These are phyloP conservation scores for Aphelenchoides fujianensis DNA, from an alignment of 1,140 invertebrate genomes.

Conservation along the genomic window DNA sequence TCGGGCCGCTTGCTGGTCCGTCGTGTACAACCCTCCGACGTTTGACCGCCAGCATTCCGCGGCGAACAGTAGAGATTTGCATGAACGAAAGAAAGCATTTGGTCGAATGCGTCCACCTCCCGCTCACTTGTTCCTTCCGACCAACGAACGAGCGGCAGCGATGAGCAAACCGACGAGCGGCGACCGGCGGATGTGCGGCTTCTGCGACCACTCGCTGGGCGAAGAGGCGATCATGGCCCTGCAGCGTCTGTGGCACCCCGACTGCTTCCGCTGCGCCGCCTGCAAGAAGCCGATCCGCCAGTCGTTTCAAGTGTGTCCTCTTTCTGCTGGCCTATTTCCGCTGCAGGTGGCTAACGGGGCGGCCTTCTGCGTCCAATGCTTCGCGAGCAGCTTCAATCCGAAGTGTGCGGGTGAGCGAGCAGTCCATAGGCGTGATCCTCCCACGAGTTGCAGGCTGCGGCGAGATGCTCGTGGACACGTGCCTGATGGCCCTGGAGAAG, in stretches of 20 bases:
- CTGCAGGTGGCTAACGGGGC: constrained; percentile 48
- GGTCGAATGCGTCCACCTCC: too few relatives aligned
- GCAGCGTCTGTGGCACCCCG: constrained; percentile 57
- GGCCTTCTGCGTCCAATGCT: constrained; percentile 55
- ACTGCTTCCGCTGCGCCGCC: constrained; percentile 49
- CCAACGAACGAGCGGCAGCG: too few relatives aligned
- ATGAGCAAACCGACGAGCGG: too few relatives aligned
- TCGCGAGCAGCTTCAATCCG: constrained; percentile 54
- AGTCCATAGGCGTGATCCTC: background rate
- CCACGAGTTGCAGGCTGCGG: constrained; percentile 40
- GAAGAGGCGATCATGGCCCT: constrained; percentile 54
- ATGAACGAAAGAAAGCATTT: too few relatives aligned
- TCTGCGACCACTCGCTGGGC: constrained; percentile 45
- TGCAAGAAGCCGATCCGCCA: constrained; percentile 57
- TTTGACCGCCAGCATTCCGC: too few relatives aligned
- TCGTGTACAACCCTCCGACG: too few relatives aligned
- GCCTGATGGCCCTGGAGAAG: constrained; percentile 91
- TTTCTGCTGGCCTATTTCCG: background rate
- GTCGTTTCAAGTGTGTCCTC: constrained; percentile 47
- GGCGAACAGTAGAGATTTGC: too few relatives aligned
- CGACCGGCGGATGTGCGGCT: constrained; percentile 52
- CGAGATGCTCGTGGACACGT: constrained; percentile 64
- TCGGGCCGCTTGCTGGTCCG: too few relatives aligned
- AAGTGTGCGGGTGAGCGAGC: constrained; percentile 47
- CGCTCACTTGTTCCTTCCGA: too few relatives aligned